Base-by-base conservation (phyloP, 2,113 vertebrate species). In the Capreolus pygargus region DNA sequence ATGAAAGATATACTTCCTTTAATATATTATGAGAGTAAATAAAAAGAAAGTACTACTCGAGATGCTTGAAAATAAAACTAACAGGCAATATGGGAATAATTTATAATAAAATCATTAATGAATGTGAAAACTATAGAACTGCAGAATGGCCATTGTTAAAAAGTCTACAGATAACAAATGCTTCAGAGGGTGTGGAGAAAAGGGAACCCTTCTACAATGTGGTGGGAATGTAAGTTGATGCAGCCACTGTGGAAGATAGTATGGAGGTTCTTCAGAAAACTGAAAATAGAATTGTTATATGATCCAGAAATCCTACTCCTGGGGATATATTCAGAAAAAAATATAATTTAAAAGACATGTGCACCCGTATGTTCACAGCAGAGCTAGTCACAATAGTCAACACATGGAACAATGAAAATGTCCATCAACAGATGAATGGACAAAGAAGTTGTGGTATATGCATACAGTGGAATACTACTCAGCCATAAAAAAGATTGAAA, bases 81-180 rank as follows among this genome's bases (percentile, higher is more conserved):
- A n/a, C 4, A 64, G 57, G 86, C 94, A 94, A 87, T 91, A 55
- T n/a, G 16, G 81, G 9, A 52, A 16, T 82, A 54, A 87, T 45
- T 93, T 81, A 95, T 83, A 94, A 43, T 57, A 92, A 92, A 89
- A 36, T 70, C 9, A 61, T 67, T 81, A 95, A 86, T 86, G 23
- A 86, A 60, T 70, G 54, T 89, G 43, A 45, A 50, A 94, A 85
- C 36, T 81, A 74, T 39, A 10, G 76, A 47, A 28, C 30, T 47
- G 7, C 27, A 47, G 45, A 30, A 47, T 79, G 43, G 15, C 27
- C 43, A 79, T 79, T 47, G 27, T 79, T 79, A 17, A 79, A 78
- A 79, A 6, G 43, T 79, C 76, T 19, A 79, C 76, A 79, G 15
- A 79, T 79, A 47, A 47, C 27, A 28, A 79, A 79, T 79, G 27